These are phyloP conservation scores for Apotomis turbidana DNA, from an alignment of 2,888 invertebrate genomes.

Conservation along the genomic window DNA sequence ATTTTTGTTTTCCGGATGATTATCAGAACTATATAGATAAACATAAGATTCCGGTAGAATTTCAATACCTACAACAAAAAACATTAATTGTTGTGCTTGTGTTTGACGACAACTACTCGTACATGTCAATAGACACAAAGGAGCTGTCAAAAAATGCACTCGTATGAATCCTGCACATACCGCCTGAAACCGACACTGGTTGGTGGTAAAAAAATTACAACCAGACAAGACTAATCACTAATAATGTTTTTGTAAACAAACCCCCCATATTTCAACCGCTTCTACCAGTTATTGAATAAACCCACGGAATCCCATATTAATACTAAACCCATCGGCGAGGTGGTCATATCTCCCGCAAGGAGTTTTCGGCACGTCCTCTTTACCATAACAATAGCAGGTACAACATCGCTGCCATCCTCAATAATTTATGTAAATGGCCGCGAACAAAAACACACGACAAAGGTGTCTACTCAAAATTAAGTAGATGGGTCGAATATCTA, in stretches of 20 bases:
- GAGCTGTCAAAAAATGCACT: too few relatives aligned
- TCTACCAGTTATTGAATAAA: conserved; percentile 43
- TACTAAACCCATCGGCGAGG: conserved; percentile 50
- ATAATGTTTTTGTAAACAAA: background rate
- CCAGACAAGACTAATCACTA: background rate
- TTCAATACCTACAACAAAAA: too few relatives aligned
- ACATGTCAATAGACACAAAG: too few relatives aligned
- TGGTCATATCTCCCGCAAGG: conserved; percentile 69
- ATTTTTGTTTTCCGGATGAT: too few relatives aligned
- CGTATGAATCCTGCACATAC: too few relatives aligned
- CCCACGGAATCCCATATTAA: conserved; percentile 42
- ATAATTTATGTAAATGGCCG: conserved; percentile 82
- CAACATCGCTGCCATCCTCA: conserved; percentile 63
- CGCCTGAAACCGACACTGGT: too few relatives aligned
- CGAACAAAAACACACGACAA: conserved; percentile 80
- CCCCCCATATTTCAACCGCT: background rate
- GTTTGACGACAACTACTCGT: too few relatives aligned
- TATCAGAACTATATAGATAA: too few relatives aligned
- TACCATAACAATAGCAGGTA: conserved; percentile 82
- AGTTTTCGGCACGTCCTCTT: conserved; percentile 72
- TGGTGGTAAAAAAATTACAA: too few relatives aligned
- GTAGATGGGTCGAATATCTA: conserved; percentile 76
- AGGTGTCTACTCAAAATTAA: conserved; percentile 83
- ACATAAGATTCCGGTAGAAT: too few relatives aligned
- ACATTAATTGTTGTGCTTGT: too few relatives aligned